phyloP scores from a whole-genome alignment of 1,140 invertebrate species.

The Trissolcus basalis region DNA sequence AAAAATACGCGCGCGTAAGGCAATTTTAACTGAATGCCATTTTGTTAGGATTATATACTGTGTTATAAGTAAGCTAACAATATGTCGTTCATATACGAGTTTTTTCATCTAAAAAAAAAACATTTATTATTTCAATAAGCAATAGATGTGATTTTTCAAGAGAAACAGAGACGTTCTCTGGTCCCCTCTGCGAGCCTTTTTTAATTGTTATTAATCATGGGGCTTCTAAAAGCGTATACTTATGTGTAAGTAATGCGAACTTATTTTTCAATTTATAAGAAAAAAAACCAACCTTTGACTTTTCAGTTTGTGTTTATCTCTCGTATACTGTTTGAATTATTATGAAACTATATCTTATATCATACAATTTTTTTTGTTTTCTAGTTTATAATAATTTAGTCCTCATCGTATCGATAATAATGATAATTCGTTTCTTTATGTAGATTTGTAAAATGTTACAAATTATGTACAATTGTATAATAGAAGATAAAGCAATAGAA shows the following conservation, averaged over 20 bases:
- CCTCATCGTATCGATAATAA: constrained; percentile 22
- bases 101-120: constrained; percentile 34
- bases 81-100: constrained; percentile 69
- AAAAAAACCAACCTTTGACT: constrained; percentile 17
- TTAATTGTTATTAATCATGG: constrained; percentile 59
- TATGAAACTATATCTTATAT: constrained; percentile 24
- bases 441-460: constrained; percentile 38
- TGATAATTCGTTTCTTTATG: constrained; percentile 38
- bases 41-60: constrained; percentile 70
- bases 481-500: constrained; percentile 36
- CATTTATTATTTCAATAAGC: constrained; percentile 24
- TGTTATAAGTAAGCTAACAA: constrained; percentile 63
- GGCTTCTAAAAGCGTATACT: constrained; percentile 67
- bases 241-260: constrained; percentile 43
- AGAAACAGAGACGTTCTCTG: constrained; percentile 1
- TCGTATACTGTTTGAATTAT: not conserved
- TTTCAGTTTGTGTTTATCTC: constrained; percentile 23
- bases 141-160: constrained; percentile 39
- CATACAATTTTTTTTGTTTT: constrained; percentile 14
- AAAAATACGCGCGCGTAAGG: constrained; percentile 72
- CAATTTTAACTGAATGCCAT: constrained; percentile 74
- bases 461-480: constrained; percentile 50
- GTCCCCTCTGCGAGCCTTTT: not conserved
- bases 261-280: constrained; percentile 43
- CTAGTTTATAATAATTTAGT: constrained; percentile 6